Evolutionary conservation across 2,888 invertebrate species (phyloP).

Genomic region (Mesorhabditis spiculigera): DNA sequence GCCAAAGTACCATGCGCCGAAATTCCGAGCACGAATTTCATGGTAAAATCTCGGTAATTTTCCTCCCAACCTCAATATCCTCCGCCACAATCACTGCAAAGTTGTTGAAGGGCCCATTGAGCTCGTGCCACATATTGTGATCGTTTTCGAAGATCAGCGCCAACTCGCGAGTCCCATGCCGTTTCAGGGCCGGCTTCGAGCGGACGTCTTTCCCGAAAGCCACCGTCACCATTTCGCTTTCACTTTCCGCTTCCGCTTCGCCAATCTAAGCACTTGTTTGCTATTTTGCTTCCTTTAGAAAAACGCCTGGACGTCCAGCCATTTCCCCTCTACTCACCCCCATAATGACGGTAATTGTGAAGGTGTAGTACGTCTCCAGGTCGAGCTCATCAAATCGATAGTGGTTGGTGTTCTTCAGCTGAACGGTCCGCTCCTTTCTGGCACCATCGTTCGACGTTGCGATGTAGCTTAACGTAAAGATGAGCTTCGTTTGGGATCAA

Average conservation of each 20-base stretch:
- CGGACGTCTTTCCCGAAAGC: conserved; percentile 37
- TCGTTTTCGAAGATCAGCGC: conserved; percentile 52
- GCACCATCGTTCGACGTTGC: conserved; percentile 26
- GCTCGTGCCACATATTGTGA: conserved; percentile 41
- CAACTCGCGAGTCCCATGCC: conserved; percentile 51
- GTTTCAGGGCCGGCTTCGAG: conserved; percentile 35
- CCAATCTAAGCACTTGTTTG: conserved; percentile 16
- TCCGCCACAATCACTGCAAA: conserved; percentile 55
- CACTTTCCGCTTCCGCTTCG: conserved; percentile 47
- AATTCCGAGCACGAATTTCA: too few relatives aligned
- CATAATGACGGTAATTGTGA: conserved; percentile 55
- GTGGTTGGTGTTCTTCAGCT: conserved; percentile 41
- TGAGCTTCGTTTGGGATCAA: conserved; percentile 5
- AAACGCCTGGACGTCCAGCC: too few relatives aligned
- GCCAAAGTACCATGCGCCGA: too few relatives aligned
- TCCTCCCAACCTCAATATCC: conserved; percentile 31
- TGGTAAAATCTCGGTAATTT: background rate
- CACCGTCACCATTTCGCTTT: conserved; percentile 53
- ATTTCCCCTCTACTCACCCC: conserved; percentile 18
- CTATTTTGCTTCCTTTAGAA: background rate
- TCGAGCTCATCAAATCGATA: conserved; percentile 48
- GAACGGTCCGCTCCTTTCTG: conserved; percentile 25
- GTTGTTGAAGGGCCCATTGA: conserved; percentile 50
- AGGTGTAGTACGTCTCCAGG: conserved; percentile 54
- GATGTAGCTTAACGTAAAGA: conserved; percentile 25